Evolutionary conservation across 1,140 invertebrate genomes (phyloP).

Genomic region (Panulirus ornatus): DNA sequence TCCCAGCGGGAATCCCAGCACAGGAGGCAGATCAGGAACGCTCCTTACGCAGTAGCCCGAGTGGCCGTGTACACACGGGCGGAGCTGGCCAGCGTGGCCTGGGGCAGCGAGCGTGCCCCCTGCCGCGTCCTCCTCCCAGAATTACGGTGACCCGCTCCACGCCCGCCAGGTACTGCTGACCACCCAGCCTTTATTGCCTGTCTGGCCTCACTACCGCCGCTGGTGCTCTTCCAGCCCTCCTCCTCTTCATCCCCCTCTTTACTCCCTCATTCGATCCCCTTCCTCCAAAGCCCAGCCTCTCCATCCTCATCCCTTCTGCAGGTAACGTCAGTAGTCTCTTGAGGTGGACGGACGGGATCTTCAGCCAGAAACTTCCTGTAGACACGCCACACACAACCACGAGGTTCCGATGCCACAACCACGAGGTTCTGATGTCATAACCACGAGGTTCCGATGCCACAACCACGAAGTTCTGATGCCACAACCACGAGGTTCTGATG

Average conservation of each 20-base stretch:
- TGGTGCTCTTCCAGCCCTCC: background rate
- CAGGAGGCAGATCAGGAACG: too few species aligned
- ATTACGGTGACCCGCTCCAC: conserved; percentile 25
- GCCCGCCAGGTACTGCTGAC: background rate
- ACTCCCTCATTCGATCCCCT: background rate
- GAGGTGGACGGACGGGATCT: too few species aligned
- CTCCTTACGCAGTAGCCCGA: background rate
- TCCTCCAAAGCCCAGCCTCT: background rate
- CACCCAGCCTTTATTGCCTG: conserved; percentile 20
- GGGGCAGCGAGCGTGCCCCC: conserved; percentile 17
- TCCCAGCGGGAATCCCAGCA: background rate
- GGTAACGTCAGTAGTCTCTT: background rate
- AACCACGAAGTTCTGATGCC: too few species aligned
- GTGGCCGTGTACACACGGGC: background rate
- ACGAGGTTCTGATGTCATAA: too few species aligned
- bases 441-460: too few species aligned
- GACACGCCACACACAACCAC: too few species aligned
- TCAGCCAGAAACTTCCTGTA: too few species aligned
- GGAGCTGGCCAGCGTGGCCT: background rate
- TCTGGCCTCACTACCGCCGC: background rate
- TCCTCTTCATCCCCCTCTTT: background rate
- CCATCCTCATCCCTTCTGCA: background rate
- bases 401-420: too few species aligned
- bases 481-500: too few species aligned
- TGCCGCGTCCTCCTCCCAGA: background rate